These are phyloP conservation scores for Malacoctenus gilli DNA, from an alignment of 2,797 vertebrate genomes.

Conservation along the genomic window DNA sequence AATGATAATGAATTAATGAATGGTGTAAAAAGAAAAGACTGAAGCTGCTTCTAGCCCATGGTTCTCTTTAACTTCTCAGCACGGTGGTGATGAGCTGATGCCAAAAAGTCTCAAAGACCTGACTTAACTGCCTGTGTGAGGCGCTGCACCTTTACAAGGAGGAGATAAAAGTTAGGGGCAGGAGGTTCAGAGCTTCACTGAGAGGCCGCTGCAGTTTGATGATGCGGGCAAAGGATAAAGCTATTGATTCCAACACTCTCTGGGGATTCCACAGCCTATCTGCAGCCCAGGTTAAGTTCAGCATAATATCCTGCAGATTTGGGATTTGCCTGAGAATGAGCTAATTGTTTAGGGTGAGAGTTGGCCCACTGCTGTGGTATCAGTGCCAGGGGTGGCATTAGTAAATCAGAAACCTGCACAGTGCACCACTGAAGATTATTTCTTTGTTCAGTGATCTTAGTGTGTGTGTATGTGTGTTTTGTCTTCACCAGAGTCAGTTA, in stretches of 20 bases:
- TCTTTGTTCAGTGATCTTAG: not conserved
- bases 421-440: conserved; percentile 1
- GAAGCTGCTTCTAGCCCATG: no score
- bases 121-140: no score
- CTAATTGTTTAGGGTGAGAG: not conserved
- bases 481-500: conserved; percentile 86
- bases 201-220: conserved; percentile 9
- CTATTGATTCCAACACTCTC: conserved; percentile 38
- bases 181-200: not conserved
- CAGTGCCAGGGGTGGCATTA: conserved; percentile 5
- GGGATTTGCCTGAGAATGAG: conserved; percentile 9
- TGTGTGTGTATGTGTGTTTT: not conserved
- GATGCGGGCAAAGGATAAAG: conserved; percentile 20
- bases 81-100: no score
- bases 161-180: conserved; percentile 16
- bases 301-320: conserved; percentile 25
- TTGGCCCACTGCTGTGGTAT: no score
- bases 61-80: no score
- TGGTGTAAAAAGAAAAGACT: no score
- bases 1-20: no score
- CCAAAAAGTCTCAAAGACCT: no score
- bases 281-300: conserved; percentile 34
- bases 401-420: not conserved
- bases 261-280: conserved; percentile 11
- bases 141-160: no score